Evolutionary conservation across 1,140 invertebrate genomes (phyloP).

Genomic region (Diploscapter pachys): DNA sequence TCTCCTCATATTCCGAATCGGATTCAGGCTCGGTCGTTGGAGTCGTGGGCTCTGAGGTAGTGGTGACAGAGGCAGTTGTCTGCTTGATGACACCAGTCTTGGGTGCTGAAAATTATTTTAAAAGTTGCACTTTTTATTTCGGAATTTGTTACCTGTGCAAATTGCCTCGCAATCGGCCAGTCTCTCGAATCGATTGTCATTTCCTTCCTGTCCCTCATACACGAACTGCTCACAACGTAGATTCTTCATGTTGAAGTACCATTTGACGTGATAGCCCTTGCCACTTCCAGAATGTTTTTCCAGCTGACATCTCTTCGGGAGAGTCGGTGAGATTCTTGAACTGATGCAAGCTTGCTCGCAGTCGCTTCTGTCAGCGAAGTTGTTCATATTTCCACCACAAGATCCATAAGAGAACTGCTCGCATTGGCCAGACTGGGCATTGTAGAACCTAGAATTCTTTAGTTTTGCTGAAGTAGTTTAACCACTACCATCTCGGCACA

Average conservation of each 20-base stretch:
- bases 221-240: conserved; percentile 73
- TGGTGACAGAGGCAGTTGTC: background rate
- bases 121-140: too few species aligned
- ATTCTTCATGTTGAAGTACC: conserved; percentile 74
- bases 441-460: conserved; percentile 63
- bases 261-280: conserved; percentile 62
- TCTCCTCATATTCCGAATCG: conserved; percentile 8
- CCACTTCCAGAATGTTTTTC: conserved; percentile 67
- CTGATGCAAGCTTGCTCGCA: conserved; percentile 73
- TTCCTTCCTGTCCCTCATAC: conserved; percentile 74
- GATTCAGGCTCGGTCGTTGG: conserved; percentile 7
- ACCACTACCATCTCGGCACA: conserved; percentile 68
- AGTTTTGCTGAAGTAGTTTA: background rate
- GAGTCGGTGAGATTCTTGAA: background rate
- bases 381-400: conserved; percentile 48
- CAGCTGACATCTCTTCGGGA: conserved; percentile 73
- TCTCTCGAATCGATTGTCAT: conserved; percentile 82
- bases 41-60: background rate
- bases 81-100: conserved; percentile 1
- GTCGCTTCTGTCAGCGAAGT: conserved; percentile 60
- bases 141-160: conserved; percentile 61
- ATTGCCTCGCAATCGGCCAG: conserved; percentile 76
- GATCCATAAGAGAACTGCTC: conserved; percentile 74
- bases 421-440: conserved; percentile 71
- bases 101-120: background rate